phyloP scores from a whole-genome alignment of 2,113 vertebrate species.

The Coreoperca whiteheadi region DNA sequence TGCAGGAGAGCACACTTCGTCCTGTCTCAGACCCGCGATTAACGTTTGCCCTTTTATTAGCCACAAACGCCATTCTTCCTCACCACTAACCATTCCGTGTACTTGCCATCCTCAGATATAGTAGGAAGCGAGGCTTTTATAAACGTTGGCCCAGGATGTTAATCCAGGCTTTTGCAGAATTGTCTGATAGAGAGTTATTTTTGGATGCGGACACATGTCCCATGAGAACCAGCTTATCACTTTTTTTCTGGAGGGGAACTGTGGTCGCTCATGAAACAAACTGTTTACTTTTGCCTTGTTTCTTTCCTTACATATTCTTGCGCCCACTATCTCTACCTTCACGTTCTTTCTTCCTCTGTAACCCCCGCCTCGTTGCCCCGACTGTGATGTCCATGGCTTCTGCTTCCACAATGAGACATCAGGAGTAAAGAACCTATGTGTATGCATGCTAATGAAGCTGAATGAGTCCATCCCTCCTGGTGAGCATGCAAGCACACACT shows the following conservation, averaged over 20 bases:
- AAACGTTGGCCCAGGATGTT: not conserved
- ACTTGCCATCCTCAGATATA: not conserved
- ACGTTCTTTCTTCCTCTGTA: slow-evolving; percentile 5
- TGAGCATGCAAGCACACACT: slow-evolving; percentile 22
- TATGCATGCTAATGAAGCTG: slow-evolving; percentile 67
- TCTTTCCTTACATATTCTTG: slow-evolving; percentile 38
- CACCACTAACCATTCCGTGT: not conserved
- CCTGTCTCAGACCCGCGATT: not conserved
- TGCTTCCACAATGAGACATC: slow-evolving; percentile 55
- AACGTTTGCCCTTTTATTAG: not conserved
- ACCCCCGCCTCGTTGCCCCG: slow-evolving; percentile 35
- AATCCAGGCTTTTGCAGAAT: not conserved
- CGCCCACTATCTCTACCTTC: not conserved
- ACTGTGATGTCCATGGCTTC: slow-evolving; percentile 39
- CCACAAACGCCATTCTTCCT: not conserved
- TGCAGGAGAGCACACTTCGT: not conserved
- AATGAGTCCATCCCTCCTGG: slow-evolving; percentile 57
- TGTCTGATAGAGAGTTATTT: not conserved
- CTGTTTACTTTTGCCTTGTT: slow-evolving; percentile 34
- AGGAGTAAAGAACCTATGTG: slow-evolving; percentile 56
- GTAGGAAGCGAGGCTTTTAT: not conserved
- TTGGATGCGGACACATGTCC: slow-evolving; percentile 8
- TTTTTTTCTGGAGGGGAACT: not conserved
- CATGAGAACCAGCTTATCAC: not conserved
- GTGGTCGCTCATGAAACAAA: slow-evolving; percentile 33